Conservation (phyloP, 2,113 vertebrate species). For the Pagrus major region DNA sequence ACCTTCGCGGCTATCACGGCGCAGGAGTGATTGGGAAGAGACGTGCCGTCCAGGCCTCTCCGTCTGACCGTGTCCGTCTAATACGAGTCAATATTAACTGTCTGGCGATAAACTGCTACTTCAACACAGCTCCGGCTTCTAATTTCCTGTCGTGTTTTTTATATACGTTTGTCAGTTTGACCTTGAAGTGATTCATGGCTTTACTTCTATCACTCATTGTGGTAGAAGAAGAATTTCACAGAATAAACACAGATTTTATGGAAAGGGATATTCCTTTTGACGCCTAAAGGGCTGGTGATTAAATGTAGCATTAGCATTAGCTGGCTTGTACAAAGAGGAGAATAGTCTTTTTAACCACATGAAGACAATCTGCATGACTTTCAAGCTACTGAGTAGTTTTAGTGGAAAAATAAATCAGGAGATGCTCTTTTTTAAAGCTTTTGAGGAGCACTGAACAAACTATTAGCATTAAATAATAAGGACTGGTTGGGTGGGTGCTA, state of each 20-base stretch:
- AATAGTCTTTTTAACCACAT: too few relatives aligned
- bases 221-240: neutral
- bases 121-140: neutral
- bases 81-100: constrained; percentile 71
- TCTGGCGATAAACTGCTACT: constrained; percentile 56
- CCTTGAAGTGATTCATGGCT: constrained; percentile 30
- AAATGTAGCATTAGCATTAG: neutral
- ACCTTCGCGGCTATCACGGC: constrained; percentile 60
- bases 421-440: too few relatives aligned
- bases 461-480: neutral
- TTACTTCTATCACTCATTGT: neutral
- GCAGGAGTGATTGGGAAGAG: constrained; percentile 74
- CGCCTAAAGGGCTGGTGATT: neutral
- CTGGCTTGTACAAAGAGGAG: neutral
- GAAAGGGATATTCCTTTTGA: neutral
- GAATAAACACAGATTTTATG: neutral
- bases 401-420: too few relatives aligned
- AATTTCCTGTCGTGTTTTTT: constrained; percentile 15
- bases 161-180: constrained; percentile 1
- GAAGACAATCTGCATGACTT: neutral
- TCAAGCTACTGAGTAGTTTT: neutral
- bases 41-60: constrained; percentile 60
- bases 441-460: neutral
- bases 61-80: constrained; percentile 28
- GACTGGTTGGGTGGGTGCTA: neutral